Percentiles rank a stretch among this genome's conserved stretches.
Conservation (phyloP, 2,797 vertebrate species). For the Enteromius trimaculatus region DNA sequence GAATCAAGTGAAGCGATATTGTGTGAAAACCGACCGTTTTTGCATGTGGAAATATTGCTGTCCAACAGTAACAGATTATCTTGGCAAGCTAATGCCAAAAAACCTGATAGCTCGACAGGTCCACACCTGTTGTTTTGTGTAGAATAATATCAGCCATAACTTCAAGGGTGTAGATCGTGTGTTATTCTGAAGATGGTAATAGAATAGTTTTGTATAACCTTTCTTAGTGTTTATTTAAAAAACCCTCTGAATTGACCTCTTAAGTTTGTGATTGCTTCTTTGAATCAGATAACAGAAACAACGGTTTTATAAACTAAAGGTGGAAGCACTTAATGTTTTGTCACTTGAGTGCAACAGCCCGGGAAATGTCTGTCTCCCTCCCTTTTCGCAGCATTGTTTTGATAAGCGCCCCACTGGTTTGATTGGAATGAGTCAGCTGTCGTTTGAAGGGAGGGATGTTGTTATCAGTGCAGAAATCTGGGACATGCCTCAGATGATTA, state of each 20-base stretch:
- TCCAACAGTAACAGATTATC: constrained; percentile 17
- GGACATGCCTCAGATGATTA: constrained; percentile 77
- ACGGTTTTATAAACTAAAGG: constrained; percentile 31
- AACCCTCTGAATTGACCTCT: constrained; percentile 31
- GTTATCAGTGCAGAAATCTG: constrained; percentile 76
- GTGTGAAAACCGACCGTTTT: neutral
- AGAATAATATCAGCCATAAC: constrained; percentile 19
- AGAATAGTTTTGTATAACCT: constrained; percentile 56
- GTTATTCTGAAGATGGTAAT: constrained; percentile 22
- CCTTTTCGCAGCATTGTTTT: constrained; percentile 57
- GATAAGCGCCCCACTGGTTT: constrained; percentile 64
- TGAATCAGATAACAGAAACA: constrained; percentile 18
- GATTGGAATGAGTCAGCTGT: constrained; percentile 64
- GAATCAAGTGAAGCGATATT: neutral
- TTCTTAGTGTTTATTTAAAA: constrained; percentile 54
- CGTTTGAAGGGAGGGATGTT: constrained; percentile 65
- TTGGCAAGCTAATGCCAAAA: constrained; percentile 20
- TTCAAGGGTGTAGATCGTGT: neutral
- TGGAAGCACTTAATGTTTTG: constrained; percentile 55
- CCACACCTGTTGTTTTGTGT: constrained; percentile 17
- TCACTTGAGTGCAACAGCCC: constrained; percentile 47
- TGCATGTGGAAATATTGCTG: constrained; percentile 15
- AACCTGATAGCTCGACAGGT: neutral
- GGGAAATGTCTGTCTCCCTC: constrained; percentile 16
- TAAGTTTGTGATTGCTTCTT: constrained; percentile 38